Base-by-base conservation (phyloP, 2,888 invertebrate genomes). In the Muscina levida region DNA sequence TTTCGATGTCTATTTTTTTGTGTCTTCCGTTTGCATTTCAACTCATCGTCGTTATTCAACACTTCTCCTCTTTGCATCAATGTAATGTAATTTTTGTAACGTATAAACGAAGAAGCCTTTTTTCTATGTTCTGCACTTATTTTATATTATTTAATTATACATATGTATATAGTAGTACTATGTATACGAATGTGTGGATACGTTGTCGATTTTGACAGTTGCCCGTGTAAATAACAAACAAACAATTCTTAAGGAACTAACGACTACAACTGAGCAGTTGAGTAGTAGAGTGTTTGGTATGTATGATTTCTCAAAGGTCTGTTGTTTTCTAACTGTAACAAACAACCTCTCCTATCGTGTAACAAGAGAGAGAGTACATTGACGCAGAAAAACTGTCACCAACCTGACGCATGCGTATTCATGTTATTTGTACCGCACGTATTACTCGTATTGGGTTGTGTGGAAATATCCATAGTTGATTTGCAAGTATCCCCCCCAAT, bases 231-330 rank as follows among this genome's bases (percentile, higher is more conserved):
- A 53, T 13, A 53, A 53, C 31, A 81, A 77, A 74, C 62, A 42
- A 72, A 74, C 77, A 48, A 72, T 81, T 77, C 74, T 77, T 81
- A 72, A 81, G 75, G 77, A 81, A 81, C 74, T 81, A 81, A 77
- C 77, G 65, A 81, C 81, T 77, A 77, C 77, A 77, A 81, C 81
- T 81, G 77, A 79, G 15, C 65, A 65, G 65, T 67, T 66, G n/a
- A n/a, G n/a, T n/a, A n/a, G n/a, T n/a, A n/a, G n/a, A n/a, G n/a
- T 53, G 62, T 73, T 75, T 59, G n/a, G 15, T 56, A 3, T 39
- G 62, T 6, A 62, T 62, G 39, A 62, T 42, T 42, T 71, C 67
- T 56, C 48, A 31, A 8, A 26, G 48, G 74, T 22, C 71, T 37
- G 51, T 6, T 53, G 53, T 53, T 68, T 62, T 62, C 62, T 31